Evolutionary conservation across 2,113 vertebrate genomes (phyloP), one percentile per base, ranked within the genome.

Genomic region (Sisor rabdophorus): DNA sequence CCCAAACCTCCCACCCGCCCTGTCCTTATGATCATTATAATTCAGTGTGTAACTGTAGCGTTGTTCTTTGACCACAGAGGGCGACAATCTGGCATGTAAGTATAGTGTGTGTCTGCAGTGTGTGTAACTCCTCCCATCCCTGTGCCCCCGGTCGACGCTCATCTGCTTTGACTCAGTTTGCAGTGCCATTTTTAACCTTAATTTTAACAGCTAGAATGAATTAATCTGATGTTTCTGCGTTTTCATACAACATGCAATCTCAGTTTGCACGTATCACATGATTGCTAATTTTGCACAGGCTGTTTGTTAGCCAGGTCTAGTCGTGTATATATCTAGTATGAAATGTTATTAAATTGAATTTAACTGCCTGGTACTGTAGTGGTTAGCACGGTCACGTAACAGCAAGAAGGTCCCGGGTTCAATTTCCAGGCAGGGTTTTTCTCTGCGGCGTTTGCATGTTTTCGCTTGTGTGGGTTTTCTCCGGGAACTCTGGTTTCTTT

Each of bases 61-160:
- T 91, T 93, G 86, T 91, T 93, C 85, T 93, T 92, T 89, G 86
- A 92, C 87, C 86, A 86, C 93, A 94, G 95, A 93, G 86, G 89
- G 78, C 91, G 85, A 88, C 93, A 80, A 71, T 94, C 77, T 93
- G 81, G 85, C 89, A 94, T 93, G 94, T 97, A 89, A 94, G 95
- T 93, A 86, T 82, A 20, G 22, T 36, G 40, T 77, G 65, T 48
- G 55, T 60, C 24, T 70, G 67, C 76, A 84, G 87, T 87, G 84
- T 86, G 70, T 78, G 80, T 77, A 70, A 54, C 85, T 80, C 72
- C 81, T 76, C 71, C 72, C 80, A 83, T 82, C 81, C 86, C 88
- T 85, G 79, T 85, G 87, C 84, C 81, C 82, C 73, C n/a, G 78
- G 85, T 84, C 81, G 86, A 76, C 58, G 73, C 81, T 83, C 85